A percentile compares a stretch with the other conserved stretches of the same genome.
Evolutionary conservation across 2,888 invertebrate genomes (phyloP).

Genomic region (Polylopha cassiicola): DNA sequence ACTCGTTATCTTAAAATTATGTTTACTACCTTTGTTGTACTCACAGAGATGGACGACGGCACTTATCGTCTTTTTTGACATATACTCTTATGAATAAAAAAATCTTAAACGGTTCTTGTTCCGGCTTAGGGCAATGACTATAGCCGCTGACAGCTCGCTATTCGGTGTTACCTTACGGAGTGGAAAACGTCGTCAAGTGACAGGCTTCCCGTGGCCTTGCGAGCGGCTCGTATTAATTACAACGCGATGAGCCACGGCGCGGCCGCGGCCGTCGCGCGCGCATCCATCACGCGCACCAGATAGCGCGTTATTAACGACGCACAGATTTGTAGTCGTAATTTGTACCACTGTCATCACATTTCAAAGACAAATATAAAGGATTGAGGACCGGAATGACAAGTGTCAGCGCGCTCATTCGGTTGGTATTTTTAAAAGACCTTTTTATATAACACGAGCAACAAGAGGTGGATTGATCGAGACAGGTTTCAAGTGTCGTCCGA

Average conservation of each 20-base stretch:
- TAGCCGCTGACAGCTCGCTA: constrained; percentile 50
- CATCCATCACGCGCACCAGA: constrained; percentile 71
- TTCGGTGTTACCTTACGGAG: constrained; percentile 56
- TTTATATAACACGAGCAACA: constrained; percentile 75
- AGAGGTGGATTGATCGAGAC: constrained; percentile 76
- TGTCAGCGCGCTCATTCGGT: constrained; percentile 67
- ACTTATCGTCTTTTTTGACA: constrained; percentile 23
- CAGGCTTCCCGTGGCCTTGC: constrained; percentile 61
- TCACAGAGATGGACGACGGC: constrained; percentile 29
- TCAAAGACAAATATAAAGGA: constrained; percentile 78
- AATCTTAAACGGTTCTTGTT: constrained; percentile 42
- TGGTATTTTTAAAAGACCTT: constrained; percentile 74
- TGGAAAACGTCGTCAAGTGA: constrained; percentile 64
- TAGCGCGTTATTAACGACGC: constrained; percentile 72
- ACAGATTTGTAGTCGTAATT: constrained; percentile 76
- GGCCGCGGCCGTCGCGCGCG: constrained; percentile 39
- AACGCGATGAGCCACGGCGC: constrained; percentile 62
- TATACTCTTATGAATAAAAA: constrained; percentile 35
- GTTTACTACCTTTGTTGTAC: constrained; percentile 36
- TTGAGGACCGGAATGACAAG: constrained; percentile 74
- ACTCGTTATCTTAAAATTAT: constrained; percentile 71
- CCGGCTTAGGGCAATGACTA: constrained; percentile 44
- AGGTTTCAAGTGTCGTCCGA: constrained; percentile 74
- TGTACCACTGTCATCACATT: constrained; percentile 78
- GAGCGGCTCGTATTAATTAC: constrained; percentile 68